These are phyloP conservation scores for Diarsia brunnea DNA, from an alignment of 2,888 invertebrate genomes.

Conservation along the genomic window DNA sequence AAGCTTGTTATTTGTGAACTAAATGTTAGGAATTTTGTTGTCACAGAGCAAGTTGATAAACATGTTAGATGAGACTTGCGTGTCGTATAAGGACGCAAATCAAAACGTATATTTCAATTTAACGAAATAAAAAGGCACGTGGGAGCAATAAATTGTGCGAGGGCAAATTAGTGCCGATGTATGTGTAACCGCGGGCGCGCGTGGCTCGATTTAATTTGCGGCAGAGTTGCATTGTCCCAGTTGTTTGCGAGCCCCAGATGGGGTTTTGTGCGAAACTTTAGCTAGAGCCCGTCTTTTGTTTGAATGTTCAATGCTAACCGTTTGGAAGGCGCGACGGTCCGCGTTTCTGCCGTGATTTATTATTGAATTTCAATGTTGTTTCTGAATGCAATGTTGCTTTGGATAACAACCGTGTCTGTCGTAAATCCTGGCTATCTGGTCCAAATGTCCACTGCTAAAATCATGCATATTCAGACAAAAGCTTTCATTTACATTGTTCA, in stretches of 20 bases:
- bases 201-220: constrained; percentile 80
- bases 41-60: constrained; percentile 34
- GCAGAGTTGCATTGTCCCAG: constrained; percentile 77
- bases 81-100: constrained; percentile 65
- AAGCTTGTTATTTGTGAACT: constrained; percentile 59
- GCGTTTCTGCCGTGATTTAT: constrained; percentile 71
- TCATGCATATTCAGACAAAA: constrained; percentile 22
- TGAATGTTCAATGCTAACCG: constrained; percentile 71
- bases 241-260: constrained; percentile 78
- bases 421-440: constrained; percentile 21
- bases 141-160: constrained; percentile 79
- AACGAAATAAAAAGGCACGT: constrained; percentile 75
- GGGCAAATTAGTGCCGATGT: constrained; percentile 82
- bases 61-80: constrained; percentile 22
- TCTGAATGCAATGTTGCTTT: constrained; percentile 49
- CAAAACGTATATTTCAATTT: constrained; percentile 74
- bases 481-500: constrained; percentile 4
- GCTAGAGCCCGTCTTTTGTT: constrained; percentile 76
- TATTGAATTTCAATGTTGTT: constrained; percentile 73
- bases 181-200: constrained; percentile 75
- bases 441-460: constrained; percentile 23
- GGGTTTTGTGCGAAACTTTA: constrained; percentile 75
- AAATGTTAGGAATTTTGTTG: constrained; percentile 49
- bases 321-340: constrained; percentile 71
- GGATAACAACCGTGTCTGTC: constrained; percentile 33